Evolutionary conservation across 2,797 vertebrate species (phyloP).

Genomic region (Tangara arthus): DNA sequence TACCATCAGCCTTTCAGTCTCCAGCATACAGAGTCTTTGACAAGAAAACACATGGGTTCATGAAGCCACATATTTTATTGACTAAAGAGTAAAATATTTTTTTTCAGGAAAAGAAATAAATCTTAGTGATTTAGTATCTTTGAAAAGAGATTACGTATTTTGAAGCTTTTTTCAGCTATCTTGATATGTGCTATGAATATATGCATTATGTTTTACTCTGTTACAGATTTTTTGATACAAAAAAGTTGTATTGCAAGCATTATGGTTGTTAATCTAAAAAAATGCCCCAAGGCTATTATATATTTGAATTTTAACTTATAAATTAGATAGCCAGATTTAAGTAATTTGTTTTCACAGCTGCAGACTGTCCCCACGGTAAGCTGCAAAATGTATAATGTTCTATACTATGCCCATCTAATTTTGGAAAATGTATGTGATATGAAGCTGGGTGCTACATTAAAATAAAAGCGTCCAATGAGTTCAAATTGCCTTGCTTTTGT

Average conservation of each 20-base stretch:
- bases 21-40: neutral
- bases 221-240: slow-evolving; percentile 56
- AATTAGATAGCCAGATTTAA: slow-evolving; percentile 57
- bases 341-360: slow-evolving; percentile 73
- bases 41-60: neutral
- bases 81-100: slow-evolving; percentile 71
- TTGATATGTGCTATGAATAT: slow-evolving; percentile 62
- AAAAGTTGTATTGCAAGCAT: slow-evolving; percentile 34
- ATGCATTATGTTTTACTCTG: slow-evolving; percentile 54
- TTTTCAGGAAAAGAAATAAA: slow-evolving; percentile 60
- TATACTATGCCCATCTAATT: slow-evolving; percentile 56
- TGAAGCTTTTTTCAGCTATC: slow-evolving; percentile 67
- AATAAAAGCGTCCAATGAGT: slow-evolving; percentile 69
- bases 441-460: slow-evolving; percentile 65
- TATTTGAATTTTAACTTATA: slow-evolving; percentile 68
- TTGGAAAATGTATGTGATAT: slow-evolving; percentile 65
- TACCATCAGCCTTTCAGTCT: slow-evolving; percentile 2
- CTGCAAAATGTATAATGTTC: slow-evolving; percentile 32
- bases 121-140: slow-evolving; percentile 38
- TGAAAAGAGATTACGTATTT: slow-evolving; percentile 65
- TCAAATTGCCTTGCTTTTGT: slow-evolving; percentile 10
- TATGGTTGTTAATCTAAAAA: slow-evolving; percentile 57
- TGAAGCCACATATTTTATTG: slow-evolving; percentile 60
- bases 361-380: slow-evolving; percentile 63
- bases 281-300: slow-evolving; percentile 44